These are phyloP conservation scores for Naso thynnoides DNA, from an alignment of 2,797 vertebrate species.

Conservation along the genomic window DNA sequence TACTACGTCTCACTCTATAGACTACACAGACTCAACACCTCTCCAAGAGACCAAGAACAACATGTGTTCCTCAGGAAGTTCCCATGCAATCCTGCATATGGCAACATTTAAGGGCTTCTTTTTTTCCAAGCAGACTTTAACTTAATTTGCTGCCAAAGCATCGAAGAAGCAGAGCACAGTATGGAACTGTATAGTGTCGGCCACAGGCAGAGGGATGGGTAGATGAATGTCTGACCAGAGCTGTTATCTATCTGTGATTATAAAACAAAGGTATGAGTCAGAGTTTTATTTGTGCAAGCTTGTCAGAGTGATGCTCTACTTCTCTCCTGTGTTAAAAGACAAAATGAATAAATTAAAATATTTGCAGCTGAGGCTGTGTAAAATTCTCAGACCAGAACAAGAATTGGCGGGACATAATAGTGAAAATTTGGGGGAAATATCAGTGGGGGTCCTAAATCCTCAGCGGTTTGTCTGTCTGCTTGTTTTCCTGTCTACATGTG, in stretches of 20 bases:
- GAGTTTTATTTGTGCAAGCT: slow-evolving; percentile 39
- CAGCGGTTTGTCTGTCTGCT: slow-evolving; percentile 12
- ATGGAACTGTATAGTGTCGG: slow-evolving; percentile 80
- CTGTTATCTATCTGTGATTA: slow-evolving; percentile 65
- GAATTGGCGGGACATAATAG: background rate
- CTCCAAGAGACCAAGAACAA: slow-evolving; percentile 83
- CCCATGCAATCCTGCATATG: slow-evolving; percentile 90
- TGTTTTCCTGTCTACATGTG: slow-evolving; percentile 35
- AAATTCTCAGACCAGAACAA: background rate
- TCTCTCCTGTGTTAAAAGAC: slow-evolving; percentile 29
- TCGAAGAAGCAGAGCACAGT: slow-evolving; percentile 83
- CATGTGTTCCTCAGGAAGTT: slow-evolving; percentile 88
- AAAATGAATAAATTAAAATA: background rate
- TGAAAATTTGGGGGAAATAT: slow-evolving; percentile 13
- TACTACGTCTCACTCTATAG: slow-evolving; percentile 68
- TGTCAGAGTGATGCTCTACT: slow-evolving; percentile 29
- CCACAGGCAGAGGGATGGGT: slow-evolving; percentile 72
- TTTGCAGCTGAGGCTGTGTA: background rate
- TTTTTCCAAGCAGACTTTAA: slow-evolving; percentile 86
- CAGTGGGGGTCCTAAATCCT: slow-evolving; percentile 20
- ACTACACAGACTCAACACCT: slow-evolving; percentile 85
- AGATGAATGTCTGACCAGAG: slow-evolving; percentile 58
- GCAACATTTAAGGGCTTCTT: slow-evolving; percentile 89
- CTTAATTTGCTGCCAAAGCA: slow-evolving; percentile 87
- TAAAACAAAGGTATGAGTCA: slow-evolving; percentile 53